phyloP scores from a whole-genome alignment of 2,113 vertebrate genomes.

The Marmota flaviventris region DNA sequence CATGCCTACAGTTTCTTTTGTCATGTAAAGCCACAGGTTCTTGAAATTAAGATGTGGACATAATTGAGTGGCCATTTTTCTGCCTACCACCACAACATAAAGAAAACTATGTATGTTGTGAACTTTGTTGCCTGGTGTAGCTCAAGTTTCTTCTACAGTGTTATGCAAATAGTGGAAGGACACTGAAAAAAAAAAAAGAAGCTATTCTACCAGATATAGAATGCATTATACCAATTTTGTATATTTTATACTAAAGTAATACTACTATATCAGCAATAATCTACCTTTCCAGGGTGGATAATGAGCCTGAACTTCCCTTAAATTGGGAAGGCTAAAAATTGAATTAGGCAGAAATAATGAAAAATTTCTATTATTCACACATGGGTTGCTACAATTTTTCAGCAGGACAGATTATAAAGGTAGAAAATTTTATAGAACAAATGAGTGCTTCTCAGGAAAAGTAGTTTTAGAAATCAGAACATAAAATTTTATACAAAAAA shows the following conservation, averaged over 20 bases:
- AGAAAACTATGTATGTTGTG: not conserved
- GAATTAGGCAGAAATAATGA: constrained; percentile 78
- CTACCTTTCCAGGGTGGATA: constrained; percentile 65
- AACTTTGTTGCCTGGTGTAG: not conserved
- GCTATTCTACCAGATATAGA: not conserved
- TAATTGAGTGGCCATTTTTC: not conserved
- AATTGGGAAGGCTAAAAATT: constrained; percentile 69
- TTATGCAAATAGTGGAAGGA: not conserved
- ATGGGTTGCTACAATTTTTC: constrained; percentile 73
- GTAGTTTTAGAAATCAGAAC: constrained; percentile 34
- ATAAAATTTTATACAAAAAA: constrained; percentile 50
- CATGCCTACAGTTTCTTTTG: not conserved
- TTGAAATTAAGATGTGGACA: not conserved
- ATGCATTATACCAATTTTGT: not conserved
- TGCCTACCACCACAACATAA: not conserved
- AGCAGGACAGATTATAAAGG: constrained; percentile 62
- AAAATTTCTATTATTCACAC: constrained; percentile 78
- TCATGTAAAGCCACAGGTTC: not conserved
- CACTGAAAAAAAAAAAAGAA: constrained; percentile 50
- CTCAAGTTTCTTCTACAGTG: not conserved
- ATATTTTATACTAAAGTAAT: constrained; percentile 42
- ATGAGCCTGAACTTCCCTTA: constrained; percentile 76
- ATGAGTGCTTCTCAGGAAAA: constrained; percentile 27
- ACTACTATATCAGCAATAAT: constrained; percentile 58
- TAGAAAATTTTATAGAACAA: constrained; percentile 61